Percentiles rank a stretch among this genome's conserved stretches.
phyloP scores from a whole-genome alignment of 2,888 invertebrate genomes.

The Eupithecia centaureata region DNA sequence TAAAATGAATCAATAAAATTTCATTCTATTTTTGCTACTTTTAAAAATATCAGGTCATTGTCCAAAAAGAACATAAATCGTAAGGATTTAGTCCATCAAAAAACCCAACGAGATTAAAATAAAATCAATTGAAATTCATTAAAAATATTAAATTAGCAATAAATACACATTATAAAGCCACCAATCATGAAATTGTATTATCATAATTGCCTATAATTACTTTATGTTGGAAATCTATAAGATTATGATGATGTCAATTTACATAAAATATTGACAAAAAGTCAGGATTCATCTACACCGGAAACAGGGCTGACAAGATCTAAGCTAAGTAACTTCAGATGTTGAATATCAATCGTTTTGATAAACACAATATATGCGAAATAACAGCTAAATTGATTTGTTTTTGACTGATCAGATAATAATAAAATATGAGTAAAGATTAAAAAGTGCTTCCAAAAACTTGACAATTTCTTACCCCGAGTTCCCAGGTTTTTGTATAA shows the following conservation, averaged over 20 bases:
- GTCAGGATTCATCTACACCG: conserved; percentile 8
- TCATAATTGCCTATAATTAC: conserved; percentile 36
- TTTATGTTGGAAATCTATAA: conserved; percentile 27
- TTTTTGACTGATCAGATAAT: background rate
- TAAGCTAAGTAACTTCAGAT: background rate
- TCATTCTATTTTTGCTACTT: background rate
- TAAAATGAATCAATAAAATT: background rate
- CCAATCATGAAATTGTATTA: conserved; percentile 32
- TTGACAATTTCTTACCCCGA: background rate
- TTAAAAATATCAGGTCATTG: background rate
- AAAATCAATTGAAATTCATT: conserved; percentile 26
- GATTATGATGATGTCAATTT: conserved; percentile 26
- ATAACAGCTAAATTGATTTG: background rate
- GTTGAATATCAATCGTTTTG: background rate
- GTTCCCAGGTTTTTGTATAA: conserved; percentile 4
- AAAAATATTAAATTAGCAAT: conserved; percentile 18
- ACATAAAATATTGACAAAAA: conserved; percentile 29
- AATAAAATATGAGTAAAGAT: background rate
- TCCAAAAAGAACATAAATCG: background rate
- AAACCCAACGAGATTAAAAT: conserved; percentile 10
- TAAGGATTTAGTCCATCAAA: conserved; percentile 13
- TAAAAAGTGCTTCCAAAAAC: background rate
- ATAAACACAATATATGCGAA: background rate
- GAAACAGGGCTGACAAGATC: conserved; percentile 3
- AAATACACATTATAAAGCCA: conserved; percentile 32